phyloP scores from a whole-genome alignment of 2,797 vertebrate species.

The Clarias platycephalus region DNA sequence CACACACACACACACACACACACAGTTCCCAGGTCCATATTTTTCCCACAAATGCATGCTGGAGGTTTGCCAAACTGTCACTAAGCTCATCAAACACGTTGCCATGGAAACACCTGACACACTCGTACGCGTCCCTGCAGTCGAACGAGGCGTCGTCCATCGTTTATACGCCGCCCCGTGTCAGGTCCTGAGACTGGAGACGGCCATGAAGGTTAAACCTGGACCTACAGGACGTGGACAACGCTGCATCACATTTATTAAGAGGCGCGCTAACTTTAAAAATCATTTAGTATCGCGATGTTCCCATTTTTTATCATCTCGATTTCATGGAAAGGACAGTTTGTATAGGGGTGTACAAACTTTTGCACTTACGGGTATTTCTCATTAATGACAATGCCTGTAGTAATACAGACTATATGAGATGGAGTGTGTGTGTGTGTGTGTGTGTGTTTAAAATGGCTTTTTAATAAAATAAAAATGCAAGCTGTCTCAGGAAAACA shows the following conservation, averaged over 20 bases:
- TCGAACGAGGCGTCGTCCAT: background rate
- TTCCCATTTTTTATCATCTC: background rate
- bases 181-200: too few species aligned
- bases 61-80: background rate
- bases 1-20: slow-evolving; percentile 21
- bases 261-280: background rate
- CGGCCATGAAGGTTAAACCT: background rate
- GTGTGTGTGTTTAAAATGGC: background rate
- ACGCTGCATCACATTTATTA: background rate
- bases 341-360: background rate
- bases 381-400: background rate
- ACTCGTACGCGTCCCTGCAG: background rate
- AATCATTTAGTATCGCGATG: background rate
- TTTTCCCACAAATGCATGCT: background rate
- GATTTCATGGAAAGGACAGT: too few species aligned
- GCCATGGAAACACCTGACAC: background rate
- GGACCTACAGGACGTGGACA: background rate
- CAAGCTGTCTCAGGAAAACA: background rate
- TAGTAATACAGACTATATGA: background rate
- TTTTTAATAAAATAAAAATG: too few species aligned
- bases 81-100: background rate
- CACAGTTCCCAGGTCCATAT: background rate
- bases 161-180: background rate
- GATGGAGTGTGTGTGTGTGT: background rate
- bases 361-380: background rate